Percentiles rank a stretch among this genome's conserved stretches.
phyloP scores from a whole-genome alignment of 2,888 invertebrate genomes.

The Epinotia ramella region DNA sequence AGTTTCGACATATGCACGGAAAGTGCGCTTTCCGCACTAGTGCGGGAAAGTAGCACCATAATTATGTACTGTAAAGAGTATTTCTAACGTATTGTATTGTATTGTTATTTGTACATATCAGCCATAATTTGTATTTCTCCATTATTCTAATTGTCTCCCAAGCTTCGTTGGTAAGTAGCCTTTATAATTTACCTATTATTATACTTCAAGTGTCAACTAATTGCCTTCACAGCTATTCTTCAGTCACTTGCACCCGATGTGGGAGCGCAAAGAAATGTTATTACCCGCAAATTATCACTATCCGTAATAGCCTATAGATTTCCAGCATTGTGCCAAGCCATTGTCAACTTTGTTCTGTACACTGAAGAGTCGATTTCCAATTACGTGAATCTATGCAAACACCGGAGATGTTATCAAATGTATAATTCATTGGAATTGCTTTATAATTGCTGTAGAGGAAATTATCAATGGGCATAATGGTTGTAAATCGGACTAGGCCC shows the following conservation, averaged over 20 bases:
- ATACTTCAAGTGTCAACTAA: neutral
- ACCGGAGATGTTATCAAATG: conserved; percentile 46
- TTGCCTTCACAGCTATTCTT: neutral
- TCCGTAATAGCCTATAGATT: conserved; percentile 32
- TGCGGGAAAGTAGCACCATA: too few relatives aligned
- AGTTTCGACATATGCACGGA: too few relatives aligned
- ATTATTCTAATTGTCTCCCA: neutral
- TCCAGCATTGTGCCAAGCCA: neutral
- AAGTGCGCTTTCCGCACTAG: too few relatives aligned
- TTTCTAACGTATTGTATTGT: too few relatives aligned
- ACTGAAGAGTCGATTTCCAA: neutral
- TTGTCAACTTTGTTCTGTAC: conserved; percentile 20
- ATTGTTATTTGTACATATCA: neutral
- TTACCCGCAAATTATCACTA: conserved; percentile 42
- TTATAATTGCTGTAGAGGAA: conserved; percentile 50
- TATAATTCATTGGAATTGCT: conserved; percentile 50
- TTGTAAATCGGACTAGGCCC: conserved; percentile 31
- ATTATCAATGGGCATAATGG: conserved; percentile 43
- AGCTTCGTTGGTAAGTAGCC: too few relatives aligned
- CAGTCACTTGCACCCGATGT: conserved; percentile 26
- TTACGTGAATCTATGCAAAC: conserved; percentile 31
- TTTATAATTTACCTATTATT: too few relatives aligned
- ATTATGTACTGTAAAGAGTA: too few relatives aligned
- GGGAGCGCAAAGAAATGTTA: conserved; percentile 32
- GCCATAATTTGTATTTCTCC: neutral